Evolutionary conservation across 2,797 vertebrate species (phyloP).

Genomic region (Alauda arvensis): DNA sequence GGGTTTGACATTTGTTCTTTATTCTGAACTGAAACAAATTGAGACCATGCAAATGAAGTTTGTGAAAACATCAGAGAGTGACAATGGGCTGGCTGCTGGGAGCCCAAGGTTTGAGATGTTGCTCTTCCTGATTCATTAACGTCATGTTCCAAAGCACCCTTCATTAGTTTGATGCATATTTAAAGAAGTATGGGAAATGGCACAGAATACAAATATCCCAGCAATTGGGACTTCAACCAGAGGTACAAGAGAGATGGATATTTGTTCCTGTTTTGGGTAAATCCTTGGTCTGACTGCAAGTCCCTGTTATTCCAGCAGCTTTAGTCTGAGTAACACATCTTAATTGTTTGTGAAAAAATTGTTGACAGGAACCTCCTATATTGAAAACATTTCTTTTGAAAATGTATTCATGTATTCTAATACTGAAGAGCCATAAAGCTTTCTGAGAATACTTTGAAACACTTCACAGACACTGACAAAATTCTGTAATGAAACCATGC

Average conservation of each 20-base stretch:
- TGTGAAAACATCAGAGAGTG: constrained; percentile 20
- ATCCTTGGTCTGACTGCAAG: not conserved
- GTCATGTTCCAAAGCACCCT: constrained; percentile 6
- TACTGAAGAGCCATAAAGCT: not conserved
- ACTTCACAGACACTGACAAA: not conserved
- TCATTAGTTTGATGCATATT: constrained; percentile 12
- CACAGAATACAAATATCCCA: not conserved
- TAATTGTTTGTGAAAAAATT: not conserved
- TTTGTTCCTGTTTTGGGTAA: not conserved
- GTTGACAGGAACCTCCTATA: not conserved
- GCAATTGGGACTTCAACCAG: not conserved
- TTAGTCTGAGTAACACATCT: not conserved
- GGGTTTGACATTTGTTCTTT: not conserved
- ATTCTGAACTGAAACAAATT: not conserved
- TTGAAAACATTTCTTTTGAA: not conserved
- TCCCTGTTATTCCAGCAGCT: not conserved
- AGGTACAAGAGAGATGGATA: not conserved
- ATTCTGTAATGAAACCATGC: not conserved
- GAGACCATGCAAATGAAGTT: constrained; percentile 15
- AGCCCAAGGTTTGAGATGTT: not conserved
- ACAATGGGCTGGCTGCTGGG: constrained; percentile 2
- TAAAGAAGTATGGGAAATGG: not conserved
- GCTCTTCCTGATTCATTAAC: not conserved
- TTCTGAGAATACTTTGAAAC: not conserved
- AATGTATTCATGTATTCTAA: not conserved